A percentile compares a stretch with the other conserved stretches of the same genome.
Evolutionary conservation across 2,888 invertebrate genomes (phyloP).

Genomic region (Drosophila tanythrix): DNA sequence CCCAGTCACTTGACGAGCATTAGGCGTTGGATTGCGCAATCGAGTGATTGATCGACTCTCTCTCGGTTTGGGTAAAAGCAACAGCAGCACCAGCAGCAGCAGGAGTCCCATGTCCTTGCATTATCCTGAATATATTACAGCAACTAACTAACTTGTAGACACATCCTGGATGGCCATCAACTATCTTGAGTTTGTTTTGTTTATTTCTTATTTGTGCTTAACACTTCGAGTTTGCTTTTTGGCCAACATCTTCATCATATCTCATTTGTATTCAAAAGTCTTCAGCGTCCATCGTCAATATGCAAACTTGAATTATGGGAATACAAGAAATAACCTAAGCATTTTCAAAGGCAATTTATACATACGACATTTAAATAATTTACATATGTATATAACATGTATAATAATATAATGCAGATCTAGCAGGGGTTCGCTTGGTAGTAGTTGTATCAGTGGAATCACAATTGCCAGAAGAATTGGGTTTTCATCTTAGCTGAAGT

Average conservation of each 20-base stretch:
- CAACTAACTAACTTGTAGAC: neutral
- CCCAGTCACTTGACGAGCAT: slow-evolving; percentile 46
- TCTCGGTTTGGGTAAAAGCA: slow-evolving; percentile 30
- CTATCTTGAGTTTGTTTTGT: neutral
- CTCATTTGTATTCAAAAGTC: neutral
- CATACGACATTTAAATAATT: too few relatives aligned
- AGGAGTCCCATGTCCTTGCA: slow-evolving; percentile 2
- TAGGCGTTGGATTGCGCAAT: slow-evolving; percentile 48
- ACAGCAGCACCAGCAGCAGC: neutral
- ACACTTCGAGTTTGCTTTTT: neutral
- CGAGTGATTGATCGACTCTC: slow-evolving; percentile 63
- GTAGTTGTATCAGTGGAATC: neutral
- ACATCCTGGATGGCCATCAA: neutral
- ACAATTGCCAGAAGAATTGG: neutral
- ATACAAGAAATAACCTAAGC: too few relatives aligned
- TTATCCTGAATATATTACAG: slow-evolving; percentile 26
- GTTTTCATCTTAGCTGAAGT: neutral
- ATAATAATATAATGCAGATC: neutral
- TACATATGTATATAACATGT: neutral
- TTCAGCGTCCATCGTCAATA: neutral
- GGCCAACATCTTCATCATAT: neutral
- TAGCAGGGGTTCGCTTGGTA: neutral
- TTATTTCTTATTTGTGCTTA: neutral
- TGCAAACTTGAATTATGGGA: too few relatives aligned
- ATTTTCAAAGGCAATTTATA: neutral